Conservation (phyloP, 2,888 invertebrate species). For the Caenorhabditis becei region DNA sequence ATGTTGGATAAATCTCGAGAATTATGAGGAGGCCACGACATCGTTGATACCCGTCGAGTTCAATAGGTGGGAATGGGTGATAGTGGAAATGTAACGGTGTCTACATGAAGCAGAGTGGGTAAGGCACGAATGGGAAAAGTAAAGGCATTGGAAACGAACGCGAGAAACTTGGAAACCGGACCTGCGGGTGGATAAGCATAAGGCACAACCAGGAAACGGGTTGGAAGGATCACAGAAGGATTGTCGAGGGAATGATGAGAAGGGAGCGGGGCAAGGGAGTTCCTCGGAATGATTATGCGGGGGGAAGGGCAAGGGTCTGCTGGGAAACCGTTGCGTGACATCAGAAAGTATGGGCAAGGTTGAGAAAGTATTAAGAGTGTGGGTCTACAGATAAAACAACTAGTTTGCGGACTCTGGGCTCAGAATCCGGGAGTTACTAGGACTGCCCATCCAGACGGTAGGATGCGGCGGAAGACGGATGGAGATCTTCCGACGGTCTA, state of each 20-base stretch:
- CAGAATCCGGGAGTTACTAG: no score
- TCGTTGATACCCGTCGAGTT: slow-evolving; percentile 47
- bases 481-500: no score
- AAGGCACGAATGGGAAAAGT: slow-evolving; percentile 32
- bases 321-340: neutral
- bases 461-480: no score
- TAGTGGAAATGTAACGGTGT: slow-evolving; percentile 3
- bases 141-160: slow-evolving; percentile 33
- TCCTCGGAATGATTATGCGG: slow-evolving; percentile 15
- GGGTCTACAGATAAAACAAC: no score
- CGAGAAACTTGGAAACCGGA: slow-evolving; percentile 30
- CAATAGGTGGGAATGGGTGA: no score
- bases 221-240: slow-evolving; percentile 38
- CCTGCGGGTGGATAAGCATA: slow-evolving; percentile 28
- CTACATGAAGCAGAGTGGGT: slow-evolving; percentile 18
- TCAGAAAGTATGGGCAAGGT: neutral
- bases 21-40: no score
- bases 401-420: no score
- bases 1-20: slow-evolving; percentile 36
- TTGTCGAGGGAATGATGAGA: slow-evolving; percentile 11
- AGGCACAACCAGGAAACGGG: slow-evolving; percentile 5
- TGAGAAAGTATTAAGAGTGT: no score
- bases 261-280: slow-evolving; percentile 20
- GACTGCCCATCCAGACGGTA: no score
- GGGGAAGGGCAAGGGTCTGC: slow-evolving; percentile 16